Evolutionary conservation across 2,888 invertebrate species (phyloP).

Genomic region (Diachrysia chrysitis): DNA sequence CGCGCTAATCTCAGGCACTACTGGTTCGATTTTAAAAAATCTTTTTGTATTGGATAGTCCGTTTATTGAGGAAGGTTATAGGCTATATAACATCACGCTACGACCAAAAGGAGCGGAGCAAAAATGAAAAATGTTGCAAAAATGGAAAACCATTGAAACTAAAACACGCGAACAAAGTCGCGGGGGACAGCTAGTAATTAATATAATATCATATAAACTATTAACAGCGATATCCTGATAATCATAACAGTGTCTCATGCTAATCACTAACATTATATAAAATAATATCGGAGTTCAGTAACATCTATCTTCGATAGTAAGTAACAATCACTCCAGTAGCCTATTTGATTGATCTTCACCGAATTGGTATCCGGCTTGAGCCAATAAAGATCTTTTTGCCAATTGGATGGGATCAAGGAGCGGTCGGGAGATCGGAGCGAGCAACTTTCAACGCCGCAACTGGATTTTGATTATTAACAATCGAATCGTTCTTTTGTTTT

Average conservation of each 20-base stretch:
- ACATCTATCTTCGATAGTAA: conserved; percentile 62
- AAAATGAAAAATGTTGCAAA: no score
- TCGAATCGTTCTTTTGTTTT: conserved; percentile 23
- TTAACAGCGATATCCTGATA: conserved; percentile 25
- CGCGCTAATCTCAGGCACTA: no score
- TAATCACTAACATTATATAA: conserved; percentile 44
- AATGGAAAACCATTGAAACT: no score
- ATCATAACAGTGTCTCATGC: conserved; percentile 1
- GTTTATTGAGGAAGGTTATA: no score
- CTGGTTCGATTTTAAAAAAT: no score
- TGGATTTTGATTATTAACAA: conserved; percentile 62
- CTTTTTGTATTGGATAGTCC: no score
- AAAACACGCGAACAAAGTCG: no score
- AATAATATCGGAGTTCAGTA: conserved; percentile 45
- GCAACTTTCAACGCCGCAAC: conserved; percentile 70
- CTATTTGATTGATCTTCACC: conserved; percentile 75
- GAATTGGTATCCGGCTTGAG: conserved; percentile 77
- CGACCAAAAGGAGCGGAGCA: no score
- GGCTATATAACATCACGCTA: no score
- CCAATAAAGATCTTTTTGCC: conserved; percentile 83
- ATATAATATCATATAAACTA: conserved; percentile 2
- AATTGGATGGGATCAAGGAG: conserved; percentile 76
- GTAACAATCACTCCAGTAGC: conserved; percentile 75
- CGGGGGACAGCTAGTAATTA: no score
- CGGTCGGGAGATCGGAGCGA: conserved; percentile 61